phyloP scores from a whole-genome alignment of 2,113 vertebrate genomes.

The Burhinus bistriatus region DNA sequence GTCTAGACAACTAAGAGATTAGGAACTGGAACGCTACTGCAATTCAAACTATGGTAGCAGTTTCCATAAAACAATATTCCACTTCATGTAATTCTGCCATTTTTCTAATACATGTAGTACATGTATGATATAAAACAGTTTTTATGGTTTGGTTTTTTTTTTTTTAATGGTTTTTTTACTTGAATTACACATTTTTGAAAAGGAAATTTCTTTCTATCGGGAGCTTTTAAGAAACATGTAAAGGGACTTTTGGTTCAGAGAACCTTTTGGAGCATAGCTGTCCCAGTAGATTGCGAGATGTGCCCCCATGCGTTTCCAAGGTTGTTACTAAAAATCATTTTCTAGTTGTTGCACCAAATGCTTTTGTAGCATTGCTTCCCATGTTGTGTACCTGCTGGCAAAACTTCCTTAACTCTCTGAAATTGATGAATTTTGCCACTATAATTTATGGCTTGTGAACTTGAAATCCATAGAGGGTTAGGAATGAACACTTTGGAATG shows the following conservation, averaged over 20 bases:
- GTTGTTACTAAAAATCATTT: neutral
- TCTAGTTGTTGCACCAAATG: neutral
- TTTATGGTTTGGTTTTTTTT: too few species aligned
- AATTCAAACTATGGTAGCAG: neutral
- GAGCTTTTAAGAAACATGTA: neutral
- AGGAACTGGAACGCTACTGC: neutral
- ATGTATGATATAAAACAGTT: neutral
- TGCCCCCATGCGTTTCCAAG: neutral
- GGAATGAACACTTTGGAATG: neutral
- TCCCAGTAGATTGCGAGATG: neutral
- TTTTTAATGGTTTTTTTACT: too few species aligned
- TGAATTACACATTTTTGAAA: neutral
- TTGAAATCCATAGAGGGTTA: neutral
- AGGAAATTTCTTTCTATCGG: neutral
- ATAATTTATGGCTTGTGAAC: neutral
- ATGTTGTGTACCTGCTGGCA: neutral
- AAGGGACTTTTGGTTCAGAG: neutral
- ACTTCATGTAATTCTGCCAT: neutral
- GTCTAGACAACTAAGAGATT: slow-evolving; percentile 33
- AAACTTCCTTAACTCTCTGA: neutral
- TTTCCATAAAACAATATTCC: slow-evolving; percentile 6
- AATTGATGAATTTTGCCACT: neutral
- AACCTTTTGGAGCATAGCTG: neutral
- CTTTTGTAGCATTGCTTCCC: neutral
- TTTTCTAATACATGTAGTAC: neutral